phyloP scores from a whole-genome alignment of 2,797 vertebrate species.

The Argya squamiceps region DNA sequence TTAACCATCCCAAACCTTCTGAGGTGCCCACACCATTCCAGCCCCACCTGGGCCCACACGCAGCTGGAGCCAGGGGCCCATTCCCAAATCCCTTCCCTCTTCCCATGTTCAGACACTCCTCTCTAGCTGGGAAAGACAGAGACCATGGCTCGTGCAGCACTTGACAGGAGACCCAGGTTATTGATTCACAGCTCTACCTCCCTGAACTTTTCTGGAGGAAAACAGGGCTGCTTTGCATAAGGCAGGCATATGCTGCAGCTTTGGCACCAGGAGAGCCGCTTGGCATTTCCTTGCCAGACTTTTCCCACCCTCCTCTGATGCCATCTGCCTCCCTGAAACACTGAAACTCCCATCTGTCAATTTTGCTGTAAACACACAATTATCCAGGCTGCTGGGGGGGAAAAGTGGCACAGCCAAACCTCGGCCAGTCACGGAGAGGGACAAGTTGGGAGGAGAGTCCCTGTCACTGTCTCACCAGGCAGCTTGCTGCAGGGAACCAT shows the following conservation, averaged over 20 bases:
- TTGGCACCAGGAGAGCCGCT: constrained; percentile 52
- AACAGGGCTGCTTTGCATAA: constrained; percentile 59
- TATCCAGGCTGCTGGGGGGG: constrained; percentile 41
- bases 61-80: background rate
- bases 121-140: constrained; percentile 23
- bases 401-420: background rate
- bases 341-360: constrained; percentile 70
- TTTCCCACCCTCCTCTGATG: constrained; percentile 63
- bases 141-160: background rate
- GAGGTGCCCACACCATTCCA: background rate
- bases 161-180: constrained; percentile 47
- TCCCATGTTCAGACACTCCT: background rate
- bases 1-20: background rate
- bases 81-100: background rate
- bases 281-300: constrained; percentile 27
- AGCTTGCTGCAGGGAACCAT: background rate
- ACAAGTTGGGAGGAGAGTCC: background rate
- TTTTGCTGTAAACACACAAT: constrained; percentile 68
- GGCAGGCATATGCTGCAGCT: constrained; percentile 69
- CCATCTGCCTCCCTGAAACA: constrained; percentile 58
- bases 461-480: background rate
- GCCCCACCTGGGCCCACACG: background rate
- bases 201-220: constrained; percentile 54
- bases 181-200: constrained; percentile 54
- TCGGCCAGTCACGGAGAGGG: background rate